phyloP scores from a whole-genome alignment of 2,113 vertebrate species.

The Amblyopsis rosae region DNA sequence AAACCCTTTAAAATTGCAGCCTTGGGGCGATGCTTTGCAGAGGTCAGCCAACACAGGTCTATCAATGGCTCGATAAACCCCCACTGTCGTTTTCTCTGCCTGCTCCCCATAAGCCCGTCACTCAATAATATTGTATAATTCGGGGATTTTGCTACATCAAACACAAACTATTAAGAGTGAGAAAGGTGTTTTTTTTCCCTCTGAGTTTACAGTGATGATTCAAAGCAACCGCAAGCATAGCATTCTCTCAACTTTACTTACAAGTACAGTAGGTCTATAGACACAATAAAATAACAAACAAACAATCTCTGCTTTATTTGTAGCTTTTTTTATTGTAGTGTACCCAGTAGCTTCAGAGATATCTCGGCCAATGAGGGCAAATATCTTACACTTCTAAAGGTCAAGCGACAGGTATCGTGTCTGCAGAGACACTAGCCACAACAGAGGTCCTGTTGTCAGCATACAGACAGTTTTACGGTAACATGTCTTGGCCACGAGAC shows the following conservation, averaged over 20 bases:
- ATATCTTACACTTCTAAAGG: slow-evolving; percentile 29
- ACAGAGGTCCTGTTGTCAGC: too few relatives aligned
- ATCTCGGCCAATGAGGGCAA: slow-evolving; percentile 45
- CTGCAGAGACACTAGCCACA: not conserved
- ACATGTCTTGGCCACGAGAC: not conserved
- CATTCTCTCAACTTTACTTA: too few relatives aligned
- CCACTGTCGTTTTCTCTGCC: too few relatives aligned
- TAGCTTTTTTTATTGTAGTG: slow-evolving; percentile 44
- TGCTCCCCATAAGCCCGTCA: too few relatives aligned
- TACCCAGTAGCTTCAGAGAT: slow-evolving; percentile 13
- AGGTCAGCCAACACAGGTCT: not conserved
- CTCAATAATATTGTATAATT: too few relatives aligned
- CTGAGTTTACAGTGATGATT: too few relatives aligned
- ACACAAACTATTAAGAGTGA: too few relatives aligned
- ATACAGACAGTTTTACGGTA: not conserved
- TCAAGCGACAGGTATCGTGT: not conserved
- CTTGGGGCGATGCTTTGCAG: not conserved
- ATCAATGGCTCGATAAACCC: not conserved
- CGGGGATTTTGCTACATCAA: too few relatives aligned
- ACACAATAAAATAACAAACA: not conserved
- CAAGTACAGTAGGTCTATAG: too few relatives aligned
- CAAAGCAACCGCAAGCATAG: too few relatives aligned
- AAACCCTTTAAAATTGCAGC: not conserved
- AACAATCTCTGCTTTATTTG: not conserved
- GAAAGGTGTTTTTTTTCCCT: too few relatives aligned